phyloP scores from a whole-genome alignment of 2,113 vertebrate genomes.

The Rhea americana region DNA sequence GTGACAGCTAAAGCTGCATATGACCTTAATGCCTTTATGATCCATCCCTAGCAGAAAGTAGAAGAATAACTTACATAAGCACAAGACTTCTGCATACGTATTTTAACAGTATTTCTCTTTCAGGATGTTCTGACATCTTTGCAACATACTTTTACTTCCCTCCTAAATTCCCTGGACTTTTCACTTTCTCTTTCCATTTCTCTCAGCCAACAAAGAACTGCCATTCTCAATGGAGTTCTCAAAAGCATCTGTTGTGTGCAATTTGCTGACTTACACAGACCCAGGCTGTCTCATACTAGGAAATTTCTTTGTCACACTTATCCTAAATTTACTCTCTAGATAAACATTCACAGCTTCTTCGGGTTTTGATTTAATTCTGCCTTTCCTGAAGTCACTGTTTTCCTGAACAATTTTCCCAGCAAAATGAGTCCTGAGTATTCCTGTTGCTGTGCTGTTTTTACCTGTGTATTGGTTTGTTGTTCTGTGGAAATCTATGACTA shows the following conservation, averaged over 20 bases:
- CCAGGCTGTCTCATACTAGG: neutral
- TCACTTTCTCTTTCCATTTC: neutral
- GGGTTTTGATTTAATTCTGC: neutral
- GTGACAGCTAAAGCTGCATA: neutral
- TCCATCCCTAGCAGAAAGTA: neutral
- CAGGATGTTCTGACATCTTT: neutral
- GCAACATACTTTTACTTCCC: neutral
- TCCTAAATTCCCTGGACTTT: neutral
- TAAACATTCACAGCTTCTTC: neutral
- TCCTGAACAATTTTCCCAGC: neutral
- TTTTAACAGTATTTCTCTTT: conserved; percentile 5
- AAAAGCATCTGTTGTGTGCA: neutral
- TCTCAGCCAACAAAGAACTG: neutral
- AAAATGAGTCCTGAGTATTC: neutral
- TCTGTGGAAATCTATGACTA: neutral
- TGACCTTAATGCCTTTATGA: conserved; percentile 17
- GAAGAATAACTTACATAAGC: conserved; percentile 2
- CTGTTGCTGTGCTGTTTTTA: neutral
- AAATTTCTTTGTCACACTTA: neutral
- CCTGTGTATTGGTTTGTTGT: neutral
- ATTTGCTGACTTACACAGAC: neutral
- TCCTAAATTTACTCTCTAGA: neutral
- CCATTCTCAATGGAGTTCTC: neutral
- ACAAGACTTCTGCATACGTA: conserved; percentile 2
- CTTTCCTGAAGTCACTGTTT: neutral